A percentile compares a stretch with the other conserved stretches of the same genome.
phyloP scores from a whole-genome alignment of 2,888 invertebrate genomes.

The Cantharis rufa region DNA sequence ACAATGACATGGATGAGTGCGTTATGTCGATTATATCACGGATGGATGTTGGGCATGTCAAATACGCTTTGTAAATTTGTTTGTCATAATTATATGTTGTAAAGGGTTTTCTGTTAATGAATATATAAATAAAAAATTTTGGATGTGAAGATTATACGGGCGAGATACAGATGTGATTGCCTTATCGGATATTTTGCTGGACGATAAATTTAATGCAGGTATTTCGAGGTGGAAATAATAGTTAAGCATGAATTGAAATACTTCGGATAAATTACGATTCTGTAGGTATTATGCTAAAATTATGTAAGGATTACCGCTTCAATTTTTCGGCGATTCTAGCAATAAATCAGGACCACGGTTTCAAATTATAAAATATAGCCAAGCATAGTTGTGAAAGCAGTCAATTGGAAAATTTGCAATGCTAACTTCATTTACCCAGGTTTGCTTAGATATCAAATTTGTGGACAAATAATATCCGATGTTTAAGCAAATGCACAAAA shows the following conservation, averaged over 20 bases:
- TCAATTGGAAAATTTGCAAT: not conserved
- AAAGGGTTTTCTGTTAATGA: too few species aligned
- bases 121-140: too few species aligned
- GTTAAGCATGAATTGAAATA: not conserved
- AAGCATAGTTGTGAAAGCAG: not conserved
- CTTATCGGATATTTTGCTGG: not conserved
- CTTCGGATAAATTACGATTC: not conserved
- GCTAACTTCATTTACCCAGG: not conserved
- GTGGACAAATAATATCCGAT: not conserved
- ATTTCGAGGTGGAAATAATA: not conserved
- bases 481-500: not conserved
- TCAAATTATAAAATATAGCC: not conserved
- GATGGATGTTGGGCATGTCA: too few species aligned
- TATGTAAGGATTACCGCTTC: not conserved
- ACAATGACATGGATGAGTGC: too few species aligned
- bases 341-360: not conserved
- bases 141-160: not conserved
- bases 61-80: too few species aligned
- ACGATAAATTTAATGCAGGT: not conserved
- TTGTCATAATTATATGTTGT: too few species aligned
- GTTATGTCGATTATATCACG: too few species aligned
- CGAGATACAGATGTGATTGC: not conserved
- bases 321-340: not conserved
- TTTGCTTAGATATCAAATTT: not conserved
- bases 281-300: not conserved